Evolutionary conservation across 1,140 invertebrate species (phyloP).

Genomic region (Dinoponera quadriceps): DNA sequence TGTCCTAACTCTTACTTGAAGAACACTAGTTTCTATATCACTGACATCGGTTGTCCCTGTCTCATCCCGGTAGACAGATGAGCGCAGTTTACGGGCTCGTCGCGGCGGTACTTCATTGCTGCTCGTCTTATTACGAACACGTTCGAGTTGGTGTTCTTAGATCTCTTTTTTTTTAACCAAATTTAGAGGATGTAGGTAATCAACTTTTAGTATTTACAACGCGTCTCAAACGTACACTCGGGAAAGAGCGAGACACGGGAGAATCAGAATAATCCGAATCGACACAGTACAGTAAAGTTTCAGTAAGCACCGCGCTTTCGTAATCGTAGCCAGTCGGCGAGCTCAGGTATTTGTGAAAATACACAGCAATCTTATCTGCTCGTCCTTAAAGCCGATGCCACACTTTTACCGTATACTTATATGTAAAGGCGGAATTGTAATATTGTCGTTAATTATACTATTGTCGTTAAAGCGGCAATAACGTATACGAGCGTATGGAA

Average conservation of each 20-base stretch:
- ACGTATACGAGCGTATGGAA: slow-evolving; percentile 48
- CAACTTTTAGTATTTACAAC: background rate
- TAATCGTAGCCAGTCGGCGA: background rate
- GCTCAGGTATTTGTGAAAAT: slow-evolving; percentile 29
- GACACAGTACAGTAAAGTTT: background rate
- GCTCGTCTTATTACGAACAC: slow-evolving; percentile 62
- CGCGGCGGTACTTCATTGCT: background rate
- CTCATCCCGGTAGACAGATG: slow-evolving; percentile 41
- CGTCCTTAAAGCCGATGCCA: slow-evolving; percentile 30
- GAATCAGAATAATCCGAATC: slow-evolving; percentile 19
- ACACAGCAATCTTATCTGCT: slow-evolving; percentile 40
- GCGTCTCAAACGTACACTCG: no score
- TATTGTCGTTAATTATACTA: slow-evolving; percentile 59
- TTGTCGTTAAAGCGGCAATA: slow-evolving; percentile 56
- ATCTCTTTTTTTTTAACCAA: slow-evolving; percentile 1
- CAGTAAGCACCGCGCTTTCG: background rate
- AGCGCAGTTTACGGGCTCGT: slow-evolving; percentile 48
- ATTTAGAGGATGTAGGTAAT: slow-evolving; percentile 2
- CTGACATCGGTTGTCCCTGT: slow-evolving; percentile 26
- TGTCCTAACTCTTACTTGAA: no score
- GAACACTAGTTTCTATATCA: slow-evolving; percentile 33
- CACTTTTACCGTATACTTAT: slow-evolving; percentile 13
- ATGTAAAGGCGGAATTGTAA: slow-evolving; percentile 42
- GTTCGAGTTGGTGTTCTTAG: slow-evolving; percentile 4
- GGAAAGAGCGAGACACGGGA: background rate